Evolutionary conservation across 1,140 invertebrate genomes (phyloP), one percentile per base, ranked within the genome.

Genomic region (Drosophila rhopaloa): DNA sequence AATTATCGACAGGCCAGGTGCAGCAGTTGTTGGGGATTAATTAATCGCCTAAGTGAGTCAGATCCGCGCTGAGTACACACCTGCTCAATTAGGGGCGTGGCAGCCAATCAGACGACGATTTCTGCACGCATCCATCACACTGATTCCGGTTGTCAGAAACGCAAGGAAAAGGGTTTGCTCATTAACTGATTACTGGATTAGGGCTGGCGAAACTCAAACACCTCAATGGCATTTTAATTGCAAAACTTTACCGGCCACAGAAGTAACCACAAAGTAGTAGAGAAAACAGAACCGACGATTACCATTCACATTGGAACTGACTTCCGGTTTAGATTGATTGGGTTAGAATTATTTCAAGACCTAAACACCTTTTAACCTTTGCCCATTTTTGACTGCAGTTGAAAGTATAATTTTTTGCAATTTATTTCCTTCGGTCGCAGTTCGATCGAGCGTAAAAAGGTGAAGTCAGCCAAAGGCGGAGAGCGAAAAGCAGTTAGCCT

Each of bases 151-250:
- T 57, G 35, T 47, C 71, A 10, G 41, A n/a, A 24, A 1, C 13
- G 40, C 11, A 54, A 54, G 7, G 32, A 5, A 60, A 55, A 7
- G 40, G 51, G 66, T 60, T 81, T 54, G 46, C 79, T 78, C 57
- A 76, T 82, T 86, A 81, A 81, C 51, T 43, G 61, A 66, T 61
- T 59, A 59, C 24, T 19, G 43, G 29, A 24, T 41, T 27, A 46
- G 41, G 10, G 54, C 13, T 44, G 14, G 5, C 7, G n/a, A 13
- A 29, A 65, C 10, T 40, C 24, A 60, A 78, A 80, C 59, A 74
- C 62, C 62, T 74, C 67, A 79, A 86, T 86, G 78, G 61, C 51
- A 86, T 68, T 85, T 86, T 88, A 85, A 82, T 85, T 82, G 79
- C 75, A 57, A 81, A 86, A 86, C 74, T 86, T 85, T 55, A 51